A percentile compares a stretch with the other conserved stretches of the same genome.
Evolutionary conservation across 1,140 invertebrate species (phyloP).

Genomic region (Aricia agestis): DNA sequence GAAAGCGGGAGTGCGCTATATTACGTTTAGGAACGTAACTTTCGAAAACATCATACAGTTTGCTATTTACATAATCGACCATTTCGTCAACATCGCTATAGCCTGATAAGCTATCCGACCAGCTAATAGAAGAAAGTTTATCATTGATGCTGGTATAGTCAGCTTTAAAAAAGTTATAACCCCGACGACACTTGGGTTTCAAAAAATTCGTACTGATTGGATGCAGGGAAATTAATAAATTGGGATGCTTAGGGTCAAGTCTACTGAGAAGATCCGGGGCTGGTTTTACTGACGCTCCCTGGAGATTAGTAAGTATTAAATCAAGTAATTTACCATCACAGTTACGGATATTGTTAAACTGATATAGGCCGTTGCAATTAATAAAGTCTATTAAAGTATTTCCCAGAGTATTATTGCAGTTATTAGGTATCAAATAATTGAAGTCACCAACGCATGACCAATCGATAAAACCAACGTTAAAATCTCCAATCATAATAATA

Average conservation of each 20-base stretch:
- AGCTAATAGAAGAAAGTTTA: too few species aligned
- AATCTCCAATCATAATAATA: too few species aligned
- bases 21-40: background rate
- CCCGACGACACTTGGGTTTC: background rate
- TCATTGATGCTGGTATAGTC: too few species aligned
- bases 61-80: background rate
- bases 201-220: background rate
- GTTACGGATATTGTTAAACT: background rate
- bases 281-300: background rate
- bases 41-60: background rate
- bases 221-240: background rate
- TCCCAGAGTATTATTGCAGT: background rate
- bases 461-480: background rate
- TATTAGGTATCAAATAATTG: background rate
- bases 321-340: background rate
- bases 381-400: background rate
- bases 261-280: background rate
- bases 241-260: background rate
- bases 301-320: background rate
- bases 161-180: background rate
- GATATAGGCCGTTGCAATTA: background rate
- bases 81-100: background rate
- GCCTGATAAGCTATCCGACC: too few species aligned
- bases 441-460: background rate
- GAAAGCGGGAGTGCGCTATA: background rate